A percentile compares a stretch with the other conserved stretches of the same genome.
Conservation (phyloP, 2,888 invertebrate species). For the Drosophila lacicola region DNA sequence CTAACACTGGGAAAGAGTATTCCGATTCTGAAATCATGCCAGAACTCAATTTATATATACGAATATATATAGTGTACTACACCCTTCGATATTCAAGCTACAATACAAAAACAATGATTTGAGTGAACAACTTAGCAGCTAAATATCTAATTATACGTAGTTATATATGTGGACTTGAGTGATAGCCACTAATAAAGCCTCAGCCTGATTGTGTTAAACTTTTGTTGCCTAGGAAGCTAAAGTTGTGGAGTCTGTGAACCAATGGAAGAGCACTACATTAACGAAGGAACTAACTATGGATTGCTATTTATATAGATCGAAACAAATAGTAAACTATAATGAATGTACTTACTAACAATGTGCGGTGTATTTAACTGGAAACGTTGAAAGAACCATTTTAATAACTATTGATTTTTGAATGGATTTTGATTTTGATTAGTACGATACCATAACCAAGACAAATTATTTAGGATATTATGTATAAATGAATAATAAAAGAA, state of each 20-base stretch:
- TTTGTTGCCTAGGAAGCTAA: conserved; percentile 52
- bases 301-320: conserved; percentile 30
- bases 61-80: not conserved
- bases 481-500: conserved; percentile 52
- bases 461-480: conserved; percentile 47
- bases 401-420: conserved; percentile 15
- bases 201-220: conserved; percentile 39
- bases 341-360: conserved; percentile 69
- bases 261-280: conserved; percentile 57
- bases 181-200: conserved; percentile 32
- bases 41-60: conserved; percentile 10
- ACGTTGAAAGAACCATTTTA: conserved; percentile 29
- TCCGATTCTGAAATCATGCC: conserved; percentile 27
- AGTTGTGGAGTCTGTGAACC: conserved; percentile 31
- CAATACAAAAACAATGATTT: conserved; percentile 3
- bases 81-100: conserved; percentile 29
- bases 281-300: conserved; percentile 53
- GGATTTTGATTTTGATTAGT: conserved; percentile 46
- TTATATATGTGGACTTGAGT: conserved; percentile 2
- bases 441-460: conserved; percentile 71
- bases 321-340: conserved; percentile 28
- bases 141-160: conserved; percentile 26
- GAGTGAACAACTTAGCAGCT: conserved; percentile 59
- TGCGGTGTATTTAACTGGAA: conserved; percentile 44
- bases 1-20: conserved; percentile 48